A percentile compares a stretch with the other conserved stretches of the same genome.
phyloP scores from a whole-genome alignment of 2,888 invertebrate species.

The Chrysolina haemoptera region DNA sequence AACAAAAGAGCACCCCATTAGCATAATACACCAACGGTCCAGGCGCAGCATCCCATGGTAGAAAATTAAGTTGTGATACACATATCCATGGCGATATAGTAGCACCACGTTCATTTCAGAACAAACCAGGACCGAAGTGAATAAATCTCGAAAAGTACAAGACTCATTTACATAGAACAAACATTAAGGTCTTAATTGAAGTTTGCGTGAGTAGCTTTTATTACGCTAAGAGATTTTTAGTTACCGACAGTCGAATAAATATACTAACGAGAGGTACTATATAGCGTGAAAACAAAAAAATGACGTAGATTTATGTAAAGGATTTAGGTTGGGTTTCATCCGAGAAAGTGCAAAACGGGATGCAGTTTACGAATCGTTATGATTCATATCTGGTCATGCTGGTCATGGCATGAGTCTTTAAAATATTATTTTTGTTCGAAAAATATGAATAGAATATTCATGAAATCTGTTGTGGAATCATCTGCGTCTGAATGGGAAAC shows the following conservation, averaged over 20 bases:
- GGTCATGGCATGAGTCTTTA: neutral
- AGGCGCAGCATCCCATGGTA: conserved; percentile 40
- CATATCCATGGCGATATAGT: conserved; percentile 50
- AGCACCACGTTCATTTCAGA: conserved; percentile 49
- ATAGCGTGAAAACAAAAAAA: conserved; percentile 40
- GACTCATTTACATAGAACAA: conserved; percentile 62
- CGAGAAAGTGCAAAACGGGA: conserved; percentile 11
- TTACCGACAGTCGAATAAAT: conserved; percentile 43
- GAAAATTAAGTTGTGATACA: conserved; percentile 57
- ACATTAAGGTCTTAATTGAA: conserved; percentile 64
- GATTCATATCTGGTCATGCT: neutral
- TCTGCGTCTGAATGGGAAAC: too few species aligned
- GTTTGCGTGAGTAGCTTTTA: conserved; percentile 62
- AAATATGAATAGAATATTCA: too few species aligned
- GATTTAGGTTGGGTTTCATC: conserved; percentile 25
- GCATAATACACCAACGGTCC: conserved; percentile 41
- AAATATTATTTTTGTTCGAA: too few species aligned
- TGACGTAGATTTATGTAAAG: conserved; percentile 24
- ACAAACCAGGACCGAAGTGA: conserved; percentile 50
- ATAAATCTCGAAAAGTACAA: conserved; percentile 59
- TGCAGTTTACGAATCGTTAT: neutral
- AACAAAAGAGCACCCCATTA: conserved; percentile 6
- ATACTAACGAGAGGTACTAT: conserved; percentile 44
- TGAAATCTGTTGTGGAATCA: too few species aligned
- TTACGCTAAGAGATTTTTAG: conserved; percentile 52